Percentiles rank a stretch among this genome's conserved stretches.
Conservation (phyloP, 2,888 invertebrate species). For the Troilus luridus region DNA sequence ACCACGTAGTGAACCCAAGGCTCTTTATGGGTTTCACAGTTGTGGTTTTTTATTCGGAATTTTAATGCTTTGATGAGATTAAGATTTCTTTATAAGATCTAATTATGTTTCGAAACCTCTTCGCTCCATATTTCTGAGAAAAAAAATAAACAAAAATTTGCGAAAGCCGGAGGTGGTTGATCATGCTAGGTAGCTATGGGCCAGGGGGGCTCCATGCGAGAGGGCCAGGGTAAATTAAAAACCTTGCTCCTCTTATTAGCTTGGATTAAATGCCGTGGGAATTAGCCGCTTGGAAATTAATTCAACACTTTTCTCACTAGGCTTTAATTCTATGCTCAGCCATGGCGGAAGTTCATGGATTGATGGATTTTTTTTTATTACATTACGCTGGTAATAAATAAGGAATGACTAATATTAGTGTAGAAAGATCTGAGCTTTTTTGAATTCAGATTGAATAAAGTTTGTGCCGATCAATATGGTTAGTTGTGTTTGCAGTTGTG, state of each 20-base stretch:
- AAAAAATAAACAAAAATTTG: not conserved
- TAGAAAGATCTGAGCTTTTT: no score
- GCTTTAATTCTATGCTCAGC: not conserved
- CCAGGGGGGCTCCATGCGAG: not conserved
- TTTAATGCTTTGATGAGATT: no score
- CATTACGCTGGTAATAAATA: not conserved
- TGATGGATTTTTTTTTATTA: not conserved
- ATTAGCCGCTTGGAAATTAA: slow-evolving; percentile 14
- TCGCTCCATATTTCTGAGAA: not conserved
- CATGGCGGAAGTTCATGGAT: not conserved
- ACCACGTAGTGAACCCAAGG: no score
- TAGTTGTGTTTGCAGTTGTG: no score
- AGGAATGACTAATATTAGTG: not conserved
- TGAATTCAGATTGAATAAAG: no score
- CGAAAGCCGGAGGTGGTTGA: not conserved
- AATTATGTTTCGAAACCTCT: not conserved
- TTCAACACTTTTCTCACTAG: not conserved
- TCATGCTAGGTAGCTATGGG: not conserved
- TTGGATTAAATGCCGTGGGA: slow-evolving; percentile 37
- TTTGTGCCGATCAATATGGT: no score
- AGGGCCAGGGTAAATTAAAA: slow-evolving; percentile 10
- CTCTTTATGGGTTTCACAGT: no score
- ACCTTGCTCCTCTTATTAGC: not conserved
- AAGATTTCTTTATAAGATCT: no score
- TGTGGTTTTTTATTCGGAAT: no score